Evolutionary conservation across 2,113 vertebrate genomes (phyloP), one percentile per base, ranked within the genome.

Genomic region (Apodemus speciosus): DNA sequence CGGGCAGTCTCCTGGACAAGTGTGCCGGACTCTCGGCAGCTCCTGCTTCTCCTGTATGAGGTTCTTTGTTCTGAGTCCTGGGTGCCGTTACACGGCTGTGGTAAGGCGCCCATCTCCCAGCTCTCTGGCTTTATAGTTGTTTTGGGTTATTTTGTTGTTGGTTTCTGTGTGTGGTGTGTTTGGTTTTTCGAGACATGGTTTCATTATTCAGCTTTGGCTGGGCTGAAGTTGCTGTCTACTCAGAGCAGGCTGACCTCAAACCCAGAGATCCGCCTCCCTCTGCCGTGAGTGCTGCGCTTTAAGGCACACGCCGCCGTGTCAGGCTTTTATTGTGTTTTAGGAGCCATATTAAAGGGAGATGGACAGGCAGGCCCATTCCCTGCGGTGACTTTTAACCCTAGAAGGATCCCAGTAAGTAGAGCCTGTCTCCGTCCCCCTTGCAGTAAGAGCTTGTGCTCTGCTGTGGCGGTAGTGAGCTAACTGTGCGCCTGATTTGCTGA

Each of bases 281-380:
- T 58, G 35, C 11, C 10, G 11, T 58, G n/a, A 80, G 23, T 60
- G 77, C 76, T 79, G 51, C n/a, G 30, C 4, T 38, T n/a, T 56
- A 56, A 79, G 76, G 20, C 51, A 56, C 20, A 21, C 2, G 20
- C 11, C 20, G 38, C 20, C 21, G 15, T 40, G 27, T 58, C 53
- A 38, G 79, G 56, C 77, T 6, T 40, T 27, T 15, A 35, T 49
- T 79, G 60, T 40, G 90, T 90, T 88, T 92, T 62, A 94, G 92
- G 84, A 94, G 46, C 62, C 49, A 88, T 72, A 58, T 13, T 86
- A 79, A 94, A 91, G 85, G 92, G 15, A 91, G 60, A 53, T 75
- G 23, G 56, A 62, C 18, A 64, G 66, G 46, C 51, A 58, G 75
- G 56, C 73, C 53, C 62, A 79, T 91, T 84, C n/a, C 49, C 32